Percentiles rank a stretch among this genome's conserved stretches.
These are phyloP conservation scores for Dipodomys merriami DNA, from an alignment of 2,113 vertebrate species.

Conservation along the genomic window DNA sequence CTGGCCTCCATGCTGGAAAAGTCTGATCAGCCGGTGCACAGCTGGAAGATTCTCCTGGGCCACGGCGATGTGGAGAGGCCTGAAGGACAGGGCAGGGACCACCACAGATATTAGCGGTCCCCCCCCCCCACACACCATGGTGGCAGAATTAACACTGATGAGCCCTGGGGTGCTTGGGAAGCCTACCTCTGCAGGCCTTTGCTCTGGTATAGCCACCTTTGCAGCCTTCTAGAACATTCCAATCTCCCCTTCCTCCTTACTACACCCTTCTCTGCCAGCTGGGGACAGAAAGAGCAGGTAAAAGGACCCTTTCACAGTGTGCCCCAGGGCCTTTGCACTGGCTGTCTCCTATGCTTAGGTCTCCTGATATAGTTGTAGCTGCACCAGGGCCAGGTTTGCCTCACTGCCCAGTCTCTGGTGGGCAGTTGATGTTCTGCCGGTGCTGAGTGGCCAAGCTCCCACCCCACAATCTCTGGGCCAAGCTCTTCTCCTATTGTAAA, in stretches of 20 bases:
- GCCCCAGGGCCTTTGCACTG: not conserved
- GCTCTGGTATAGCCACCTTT: not conserved
- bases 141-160: not conserved
- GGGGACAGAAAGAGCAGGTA: not conserved
- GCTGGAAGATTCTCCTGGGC: constrained; percentile 85
- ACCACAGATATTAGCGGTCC: not conserved
- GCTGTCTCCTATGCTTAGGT: not conserved
- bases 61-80: constrained; percentile 94
- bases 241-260: not conserved
- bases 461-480: not conserved
- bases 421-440: not conserved
- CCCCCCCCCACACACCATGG: not conserved
- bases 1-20: constrained; percentile 83
- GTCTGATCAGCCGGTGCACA: constrained; percentile 82
- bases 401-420: not conserved
- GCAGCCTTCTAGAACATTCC: not conserved
- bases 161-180: not conserved
- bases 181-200: not conserved
- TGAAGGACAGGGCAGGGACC: constrained; percentile 58
- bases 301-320: not conserved
- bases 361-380: no score
- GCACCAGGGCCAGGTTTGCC: not conserved
- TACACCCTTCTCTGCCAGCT: no score
- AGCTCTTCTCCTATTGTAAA: not conserved
- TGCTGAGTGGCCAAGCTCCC: accelerated